phyloP scores from a whole-genome alignment of 2,113 vertebrate species.

The Microcebus murinus region DNA sequence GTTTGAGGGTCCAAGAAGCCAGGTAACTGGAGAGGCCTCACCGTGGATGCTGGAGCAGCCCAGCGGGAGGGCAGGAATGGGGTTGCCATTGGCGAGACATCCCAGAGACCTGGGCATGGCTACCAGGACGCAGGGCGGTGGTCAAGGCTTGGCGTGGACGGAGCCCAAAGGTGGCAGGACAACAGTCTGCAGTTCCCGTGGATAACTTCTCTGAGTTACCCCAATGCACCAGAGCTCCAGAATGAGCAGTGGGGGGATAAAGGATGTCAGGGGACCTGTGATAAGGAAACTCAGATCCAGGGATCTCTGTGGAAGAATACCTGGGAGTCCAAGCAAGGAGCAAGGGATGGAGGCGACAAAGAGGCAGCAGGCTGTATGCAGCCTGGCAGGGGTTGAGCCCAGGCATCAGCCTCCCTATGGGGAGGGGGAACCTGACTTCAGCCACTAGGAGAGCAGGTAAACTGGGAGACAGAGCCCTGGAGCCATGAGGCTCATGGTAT shows the following conservation, averaged over 20 bases:
- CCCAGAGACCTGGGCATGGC: not conserved
- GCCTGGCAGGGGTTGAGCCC: not conserved
- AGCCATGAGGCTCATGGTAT: not conserved
- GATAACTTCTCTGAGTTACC: not conserved
- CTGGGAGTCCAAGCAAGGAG: not conserved
- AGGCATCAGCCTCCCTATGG: not conserved
- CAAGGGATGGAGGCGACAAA: not conserved
- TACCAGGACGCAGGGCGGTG: not conserved
- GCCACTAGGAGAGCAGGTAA: not conserved
- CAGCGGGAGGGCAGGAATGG: rapidly evolving
- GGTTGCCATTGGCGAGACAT: not conserved
- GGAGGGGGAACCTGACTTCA: too few species aligned
- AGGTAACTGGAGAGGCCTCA: not conserved
- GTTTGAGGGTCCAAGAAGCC: not conserved
- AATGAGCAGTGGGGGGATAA: not conserved
- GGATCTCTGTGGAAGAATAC: not conserved
- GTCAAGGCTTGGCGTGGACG: not conserved
- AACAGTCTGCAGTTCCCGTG: not conserved
- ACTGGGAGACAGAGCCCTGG: too few species aligned
- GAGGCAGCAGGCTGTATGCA: not conserved
- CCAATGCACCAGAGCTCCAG: not conserved
- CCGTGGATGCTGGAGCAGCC: not conserved
- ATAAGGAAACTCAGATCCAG: not conserved
- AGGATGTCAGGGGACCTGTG: not conserved
- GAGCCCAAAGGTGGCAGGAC: not conserved